Base-by-base conservation (phyloP, 2,888 invertebrate species). In the Leptura quadrifasciata region DNA sequence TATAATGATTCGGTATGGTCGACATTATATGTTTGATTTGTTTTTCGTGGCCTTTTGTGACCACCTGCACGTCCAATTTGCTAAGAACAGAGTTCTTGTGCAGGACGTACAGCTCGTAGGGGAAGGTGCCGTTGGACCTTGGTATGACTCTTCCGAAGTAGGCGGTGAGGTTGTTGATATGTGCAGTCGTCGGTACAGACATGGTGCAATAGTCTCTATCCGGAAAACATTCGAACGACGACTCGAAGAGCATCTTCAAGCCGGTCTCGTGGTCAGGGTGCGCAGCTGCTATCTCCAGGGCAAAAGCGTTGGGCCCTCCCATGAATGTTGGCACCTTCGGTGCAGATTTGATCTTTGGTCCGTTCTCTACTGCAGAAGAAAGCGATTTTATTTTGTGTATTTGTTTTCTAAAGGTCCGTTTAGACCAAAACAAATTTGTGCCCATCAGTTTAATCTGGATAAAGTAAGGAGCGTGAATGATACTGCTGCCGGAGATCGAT, bases 191-290 rank as follows among this genome's bases (percentile, higher is more conserved):
- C 0, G 94, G 93, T 8, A 93, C 82, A 8, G 92, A 90, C 75
- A 93, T 85, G 15, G 93, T 87, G 84, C 93, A 92, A 82, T 94
- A 95, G 63, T 95, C 94, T 27, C 91, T 90, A 4, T 92, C 89
- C 0, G 93, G 93, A 88, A 92, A 94, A 55, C 92, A 90, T 83
- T 94, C 92, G 86, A 94, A 95, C 0, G 93, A 91, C 0, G 92
- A 93, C 79, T 92, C 91, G 15, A 95, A 87, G 65, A 94, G 90
- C 79, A 93, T 91, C 71, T 90, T 89, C 0, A 91, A 86, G 88
- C 91, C 86, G 82, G 91, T 91, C 78, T 93, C 92, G 77, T 92
- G 91, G 54, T 90, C 89, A 0, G 90, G 87, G 55, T 91, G 88
- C 82, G 92, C 90, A 2, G 92, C 92, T 75, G 92, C 92, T 20